These are phyloP conservation scores for Petrocephalus sullivani DNA, from an alignment of 2,797 vertebrate genomes.

Conservation along the genomic window DNA sequence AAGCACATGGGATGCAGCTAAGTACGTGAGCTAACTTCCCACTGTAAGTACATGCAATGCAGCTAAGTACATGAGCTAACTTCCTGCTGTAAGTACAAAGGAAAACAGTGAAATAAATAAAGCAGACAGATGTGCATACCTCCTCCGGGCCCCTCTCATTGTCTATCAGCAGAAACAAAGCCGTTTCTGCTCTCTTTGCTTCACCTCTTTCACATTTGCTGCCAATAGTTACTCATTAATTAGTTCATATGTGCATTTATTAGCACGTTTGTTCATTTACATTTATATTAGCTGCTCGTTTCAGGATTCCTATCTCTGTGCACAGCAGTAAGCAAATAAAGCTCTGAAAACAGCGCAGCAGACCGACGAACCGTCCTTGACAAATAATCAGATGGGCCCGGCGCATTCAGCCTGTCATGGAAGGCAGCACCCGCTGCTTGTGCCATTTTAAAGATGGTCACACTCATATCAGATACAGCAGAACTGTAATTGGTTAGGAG, in stretches of 20 bases:
- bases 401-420: not conserved
- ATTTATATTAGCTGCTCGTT: constrained; percentile 3
- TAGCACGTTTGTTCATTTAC: not conserved
- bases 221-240: not conserved
- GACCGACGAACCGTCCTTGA: not conserved
- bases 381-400: not conserved
- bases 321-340: not conserved
- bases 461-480: not conserved
- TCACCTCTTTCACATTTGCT: not conserved
- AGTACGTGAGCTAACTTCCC: too few relatives aligned
- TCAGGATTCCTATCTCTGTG: not conserved
- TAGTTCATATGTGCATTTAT: not conserved
- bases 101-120: not conserved
- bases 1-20: too few relatives aligned
- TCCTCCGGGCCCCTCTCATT: not conserved
- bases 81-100: not conserved
- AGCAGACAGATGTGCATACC: not conserved
- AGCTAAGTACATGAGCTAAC: too few relatives aligned
- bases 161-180: not conserved
- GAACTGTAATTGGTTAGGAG: not conserved
- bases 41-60: too few relatives aligned
- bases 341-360: not conserved
- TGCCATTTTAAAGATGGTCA: constrained; percentile 3
- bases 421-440: not conserved
- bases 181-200: not conserved